These are phyloP conservation scores for Charadrius vociferus DNA, from an alignment of 2,113 vertebrate genomes.

Conservation along the genomic window DNA sequence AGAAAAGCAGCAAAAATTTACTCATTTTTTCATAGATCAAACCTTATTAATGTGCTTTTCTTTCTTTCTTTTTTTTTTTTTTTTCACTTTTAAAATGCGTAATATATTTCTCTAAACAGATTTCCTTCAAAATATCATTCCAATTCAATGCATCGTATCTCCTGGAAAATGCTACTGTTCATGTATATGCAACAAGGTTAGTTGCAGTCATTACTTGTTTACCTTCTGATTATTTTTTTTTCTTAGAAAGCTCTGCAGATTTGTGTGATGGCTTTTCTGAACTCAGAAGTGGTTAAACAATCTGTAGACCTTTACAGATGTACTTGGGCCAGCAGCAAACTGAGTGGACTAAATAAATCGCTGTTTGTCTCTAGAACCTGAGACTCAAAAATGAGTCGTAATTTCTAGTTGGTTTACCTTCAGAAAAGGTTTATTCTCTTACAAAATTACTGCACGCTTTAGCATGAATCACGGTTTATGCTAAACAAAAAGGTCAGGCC, in stretches of 20 bases:
- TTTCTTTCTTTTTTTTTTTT: neutral
- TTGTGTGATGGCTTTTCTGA: neutral
- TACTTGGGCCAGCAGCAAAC: neutral
- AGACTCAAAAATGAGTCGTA: neutral
- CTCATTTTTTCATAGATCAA: neutral
- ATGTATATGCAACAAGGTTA: conserved; percentile 87
- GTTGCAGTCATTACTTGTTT: conserved; percentile 2
- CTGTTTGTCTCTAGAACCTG: neutral
- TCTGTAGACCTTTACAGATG: neutral
- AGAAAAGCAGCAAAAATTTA: neutral
- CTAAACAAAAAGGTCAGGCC: neutral
- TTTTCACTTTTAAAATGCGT: neutral
- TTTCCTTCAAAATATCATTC: conserved; percentile 86
- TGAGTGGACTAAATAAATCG: neutral
- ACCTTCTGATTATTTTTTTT: neutral
- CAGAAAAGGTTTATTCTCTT: neutral
- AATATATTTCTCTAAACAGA: conserved; percentile 71
- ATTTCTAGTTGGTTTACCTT: neutral
- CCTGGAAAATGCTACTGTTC: conserved; percentile 80
- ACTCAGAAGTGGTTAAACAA: neutral
- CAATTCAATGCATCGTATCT: conserved; percentile 85
- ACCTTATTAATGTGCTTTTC: neutral
- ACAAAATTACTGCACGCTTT: neutral
- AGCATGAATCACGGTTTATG: neutral
- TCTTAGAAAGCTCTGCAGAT: neutral